Percentiles rank a stretch among this genome's conserved stretches.
Evolutionary conservation across 1,140 invertebrate genomes (phyloP).

Genomic region (Lasaia peninsularis): DNA sequence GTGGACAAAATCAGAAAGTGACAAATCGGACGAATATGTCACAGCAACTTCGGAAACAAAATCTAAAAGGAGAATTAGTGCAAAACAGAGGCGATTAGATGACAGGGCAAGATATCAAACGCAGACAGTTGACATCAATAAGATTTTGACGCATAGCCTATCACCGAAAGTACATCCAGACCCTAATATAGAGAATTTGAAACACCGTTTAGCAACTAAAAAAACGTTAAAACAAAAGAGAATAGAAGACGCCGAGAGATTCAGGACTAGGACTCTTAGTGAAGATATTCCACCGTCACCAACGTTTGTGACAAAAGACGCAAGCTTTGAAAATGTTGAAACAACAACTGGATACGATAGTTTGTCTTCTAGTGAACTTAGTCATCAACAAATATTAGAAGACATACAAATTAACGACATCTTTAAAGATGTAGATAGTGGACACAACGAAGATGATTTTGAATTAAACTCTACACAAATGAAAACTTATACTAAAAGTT

Average conservation of each 20-base stretch:
- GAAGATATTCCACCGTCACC: conserved; percentile 71
- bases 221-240: conserved; percentile 78
- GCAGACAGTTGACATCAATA: conserved; percentile 76
- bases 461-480: conserved; percentile 73
- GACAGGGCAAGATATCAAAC: conserved; percentile 84
- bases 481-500: conserved; percentile 68
- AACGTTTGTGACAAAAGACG: conserved; percentile 65
- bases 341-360: conserved; percentile 70
- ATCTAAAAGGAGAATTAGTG: conserved; percentile 57
- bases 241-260: conserved; percentile 80
- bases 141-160: conserved; percentile 40
- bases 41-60: conserved; percentile 53
- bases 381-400: conserved; percentile 55
- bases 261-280: conserved; percentile 80
- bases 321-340: conserved; percentile 63
- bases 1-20: conserved; percentile 68
- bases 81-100: conserved; percentile 83
- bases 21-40: conserved; percentile 63
- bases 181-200: conserved; percentile 67
- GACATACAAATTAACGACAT: conserved; percentile 50
- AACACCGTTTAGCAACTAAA: conserved; percentile 67
- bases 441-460: conserved; percentile 80
- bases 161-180: conserved; percentile 26
- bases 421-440: conserved; percentile 60
- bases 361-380: conserved; percentile 58